Percentiles rank a stretch among this genome's conserved stretches.
Evolutionary conservation across 1,140 invertebrate genomes (phyloP).

Genomic region (Sarcophaga bullata): DNA sequence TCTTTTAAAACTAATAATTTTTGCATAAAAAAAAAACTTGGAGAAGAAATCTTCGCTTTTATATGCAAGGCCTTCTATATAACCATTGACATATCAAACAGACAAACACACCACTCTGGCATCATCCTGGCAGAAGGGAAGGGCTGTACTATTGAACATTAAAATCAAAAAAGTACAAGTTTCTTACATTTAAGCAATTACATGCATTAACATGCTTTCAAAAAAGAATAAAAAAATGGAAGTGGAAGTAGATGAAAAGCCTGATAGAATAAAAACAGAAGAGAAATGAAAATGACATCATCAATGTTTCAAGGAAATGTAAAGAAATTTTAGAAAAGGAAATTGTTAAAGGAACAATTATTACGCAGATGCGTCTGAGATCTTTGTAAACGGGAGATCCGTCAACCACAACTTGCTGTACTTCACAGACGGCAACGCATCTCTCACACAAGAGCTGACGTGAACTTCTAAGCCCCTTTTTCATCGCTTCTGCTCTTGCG

Average conservation of each 20-base stretch:
- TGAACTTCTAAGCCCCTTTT: too few species aligned
- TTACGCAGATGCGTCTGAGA: too few species aligned
- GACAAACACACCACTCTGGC: neutral
- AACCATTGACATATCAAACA: neutral
- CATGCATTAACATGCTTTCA: neutral
- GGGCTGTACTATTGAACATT: constrained; percentile 2
- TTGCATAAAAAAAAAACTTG: neutral
- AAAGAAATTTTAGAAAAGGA: neutral
- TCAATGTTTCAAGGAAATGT: neutral
- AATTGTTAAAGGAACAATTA: neutral
- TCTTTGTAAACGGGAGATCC: too few species aligned
- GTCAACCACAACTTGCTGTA: too few species aligned
- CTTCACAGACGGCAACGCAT: too few species aligned
- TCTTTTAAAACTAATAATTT: constrained; percentile 1
- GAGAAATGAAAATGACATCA: neutral
- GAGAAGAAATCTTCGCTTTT: too few species aligned
- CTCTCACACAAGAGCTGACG: too few species aligned
- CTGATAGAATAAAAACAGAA: neutral
- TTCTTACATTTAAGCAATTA: constrained; percentile 3
- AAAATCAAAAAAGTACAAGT: constrained; percentile 4
- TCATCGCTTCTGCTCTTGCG: too few species aligned
- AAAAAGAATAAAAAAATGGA: too few species aligned
- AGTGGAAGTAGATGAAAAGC: too few species aligned
- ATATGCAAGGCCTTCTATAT: neutral
- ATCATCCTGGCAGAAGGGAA: neutral